These are phyloP conservation scores for Pseudotriccus pelzelni DNA, from an alignment of 2,797 vertebrate genomes.

Conservation along the genomic window DNA sequence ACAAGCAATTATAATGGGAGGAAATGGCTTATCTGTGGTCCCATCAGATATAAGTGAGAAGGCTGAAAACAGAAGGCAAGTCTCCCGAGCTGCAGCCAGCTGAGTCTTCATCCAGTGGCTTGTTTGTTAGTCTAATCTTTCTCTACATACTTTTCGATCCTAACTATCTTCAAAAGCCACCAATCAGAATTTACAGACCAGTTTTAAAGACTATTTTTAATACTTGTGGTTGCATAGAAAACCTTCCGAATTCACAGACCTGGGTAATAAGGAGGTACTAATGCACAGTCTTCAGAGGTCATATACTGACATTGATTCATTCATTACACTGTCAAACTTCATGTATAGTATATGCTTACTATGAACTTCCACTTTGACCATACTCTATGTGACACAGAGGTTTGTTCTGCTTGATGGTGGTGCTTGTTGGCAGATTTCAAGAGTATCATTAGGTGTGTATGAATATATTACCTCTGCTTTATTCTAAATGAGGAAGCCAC, in stretches of 20 bases:
- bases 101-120: neutral
- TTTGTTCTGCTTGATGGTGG: neutral
- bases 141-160: neutral
- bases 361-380: neutral
- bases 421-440: neutral
- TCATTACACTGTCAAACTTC: neutral
- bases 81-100: neutral
- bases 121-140: neutral
- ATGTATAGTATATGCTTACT: neutral
- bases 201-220: neutral
- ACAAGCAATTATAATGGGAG: neutral
- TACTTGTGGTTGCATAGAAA: neutral
- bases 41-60: neutral
- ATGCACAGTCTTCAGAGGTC: neutral
- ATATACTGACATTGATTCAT: neutral
- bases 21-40: neutral
- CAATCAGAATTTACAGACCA: neutral
- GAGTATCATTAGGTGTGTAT: neutral
- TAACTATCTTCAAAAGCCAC: neutral
- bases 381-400: neutral
- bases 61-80: neutral
- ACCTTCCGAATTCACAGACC: neutral
- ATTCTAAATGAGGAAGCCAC: neutral
- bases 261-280: neutral
- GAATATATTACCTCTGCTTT: neutral